A percentile compares a stretch with the other conserved stretches of the same genome.
Conservation (phyloP, 1,140 invertebrate species). For the Drosophila funebris region DNA sequence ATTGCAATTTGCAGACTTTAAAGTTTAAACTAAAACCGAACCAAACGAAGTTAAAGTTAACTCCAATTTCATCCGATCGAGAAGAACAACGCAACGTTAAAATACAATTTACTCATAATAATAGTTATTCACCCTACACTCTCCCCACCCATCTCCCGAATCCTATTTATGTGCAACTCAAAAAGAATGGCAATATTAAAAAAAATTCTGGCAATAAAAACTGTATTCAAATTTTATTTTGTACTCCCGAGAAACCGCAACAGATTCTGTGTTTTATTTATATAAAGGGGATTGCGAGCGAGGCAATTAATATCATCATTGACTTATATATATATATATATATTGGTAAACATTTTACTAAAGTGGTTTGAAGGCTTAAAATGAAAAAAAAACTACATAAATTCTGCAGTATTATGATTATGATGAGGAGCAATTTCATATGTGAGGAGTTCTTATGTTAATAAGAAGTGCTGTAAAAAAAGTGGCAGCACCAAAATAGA, state of each 20-base stretch:
- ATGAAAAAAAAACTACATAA: no score
- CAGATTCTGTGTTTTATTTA: conserved; percentile 14
- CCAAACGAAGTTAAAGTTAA: conserved; percentile 17
- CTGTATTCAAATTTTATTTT: conserved; percentile 40
- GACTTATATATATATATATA: no score
- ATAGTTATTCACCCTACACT: conserved; percentile 9
- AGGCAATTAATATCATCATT: no score
- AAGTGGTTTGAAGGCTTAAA: not conserved
- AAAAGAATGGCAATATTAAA: conserved; percentile 28
- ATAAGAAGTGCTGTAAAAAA: not conserved
- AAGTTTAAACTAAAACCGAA: conserved; percentile 24
- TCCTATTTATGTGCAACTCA: conserved; percentile 19
- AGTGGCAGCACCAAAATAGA: conserved; percentile 2
- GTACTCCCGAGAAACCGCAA: conserved; percentile 34
- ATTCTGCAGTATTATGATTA: no score
- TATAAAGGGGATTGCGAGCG: not conserved
- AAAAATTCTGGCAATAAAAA: conserved; percentile 47
- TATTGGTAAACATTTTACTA: not conserved
- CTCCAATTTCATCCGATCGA: conserved; percentile 13
- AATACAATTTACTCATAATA: conserved; percentile 21
- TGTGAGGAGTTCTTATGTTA: not conserved
- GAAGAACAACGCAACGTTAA: conserved; percentile 9
- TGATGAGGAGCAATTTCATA: not conserved
- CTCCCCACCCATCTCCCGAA: not conserved
- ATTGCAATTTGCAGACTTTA: conserved; percentile 35